These are phyloP conservation scores for Ctenopoma kingsleyae DNA, from an alignment of 2,797 vertebrate genomes.

Conservation along the genomic window DNA sequence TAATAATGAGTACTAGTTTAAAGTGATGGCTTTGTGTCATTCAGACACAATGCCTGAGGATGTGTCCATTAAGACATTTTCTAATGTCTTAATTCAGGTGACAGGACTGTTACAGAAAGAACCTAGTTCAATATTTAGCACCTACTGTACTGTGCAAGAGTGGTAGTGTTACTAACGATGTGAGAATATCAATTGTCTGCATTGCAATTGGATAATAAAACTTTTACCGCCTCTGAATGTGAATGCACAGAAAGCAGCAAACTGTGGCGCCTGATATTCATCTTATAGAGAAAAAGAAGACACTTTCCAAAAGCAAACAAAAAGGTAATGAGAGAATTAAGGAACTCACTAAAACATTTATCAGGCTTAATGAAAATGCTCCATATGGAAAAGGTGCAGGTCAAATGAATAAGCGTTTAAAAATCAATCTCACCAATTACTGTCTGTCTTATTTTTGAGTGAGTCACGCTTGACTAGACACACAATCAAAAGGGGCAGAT, in stretches of 20 bases:
- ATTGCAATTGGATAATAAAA: constrained; percentile 7
- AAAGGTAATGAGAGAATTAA: not conserved
- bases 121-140: too few relatives aligned
- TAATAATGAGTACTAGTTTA: not conserved
- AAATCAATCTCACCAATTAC: constrained; percentile 77
- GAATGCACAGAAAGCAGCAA: constrained; percentile 3
- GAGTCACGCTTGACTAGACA: constrained; percentile 80
- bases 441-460: constrained; percentile 77
- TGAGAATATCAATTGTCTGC: constrained; percentile 1
- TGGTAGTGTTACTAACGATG: too few relatives aligned
- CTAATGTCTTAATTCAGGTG: not conserved
- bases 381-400: constrained; percentile 65
- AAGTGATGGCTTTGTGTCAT: not conserved
- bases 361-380: constrained; percentile 64
- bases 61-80: not conserved
- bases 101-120: not conserved
- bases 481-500: constrained; percentile 79
- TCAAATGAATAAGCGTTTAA: constrained; percentile 84
- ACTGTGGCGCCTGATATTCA: not conserved
- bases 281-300: constrained; percentile 11
- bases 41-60: not conserved
- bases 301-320: not conserved
- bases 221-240: too few relatives aligned
- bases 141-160: too few relatives aligned
- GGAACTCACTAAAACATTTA: constrained; percentile 51